Conservation (phyloP, 2,888 invertebrate species). For the Malthinus flaveolus region DNA sequence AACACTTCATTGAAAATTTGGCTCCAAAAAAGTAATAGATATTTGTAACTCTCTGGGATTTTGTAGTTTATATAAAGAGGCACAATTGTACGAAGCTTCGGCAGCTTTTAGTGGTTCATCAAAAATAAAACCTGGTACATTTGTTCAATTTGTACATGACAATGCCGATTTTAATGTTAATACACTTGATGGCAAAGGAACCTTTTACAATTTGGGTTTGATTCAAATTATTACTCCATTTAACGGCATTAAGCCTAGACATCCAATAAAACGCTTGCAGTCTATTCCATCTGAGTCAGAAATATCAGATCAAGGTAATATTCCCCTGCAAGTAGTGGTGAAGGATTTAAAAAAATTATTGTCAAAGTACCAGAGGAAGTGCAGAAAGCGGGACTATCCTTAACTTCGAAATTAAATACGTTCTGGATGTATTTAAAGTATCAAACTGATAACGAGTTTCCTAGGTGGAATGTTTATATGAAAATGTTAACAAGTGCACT, state of each 20-base stretch:
- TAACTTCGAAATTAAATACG: constrained; percentile 28
- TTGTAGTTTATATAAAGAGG: constrained; percentile 38
- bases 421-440: constrained; percentile 1
- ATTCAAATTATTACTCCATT: constrained; percentile 38
- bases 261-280: constrained; percentile 33
- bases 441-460: background rate
- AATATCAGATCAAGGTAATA: constrained; percentile 35
- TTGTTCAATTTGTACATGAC: constrained; percentile 38
- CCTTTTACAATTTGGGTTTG: constrained; percentile 41
- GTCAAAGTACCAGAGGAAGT: constrained; percentile 34
- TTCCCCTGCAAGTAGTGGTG: constrained; percentile 31
- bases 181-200: constrained; percentile 38
- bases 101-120: constrained; percentile 25
- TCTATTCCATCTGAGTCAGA: constrained; percentile 32
- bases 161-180: constrained; percentile 43
- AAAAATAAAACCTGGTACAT: background rate
- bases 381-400: constrained; percentile 31
- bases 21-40: constrained; percentile 10
- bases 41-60: constrained; percentile 32
- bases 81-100: constrained; percentile 37
- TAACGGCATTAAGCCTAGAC: too few relatives aligned
- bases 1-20: constrained; percentile 16
- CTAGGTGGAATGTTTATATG: background rate
- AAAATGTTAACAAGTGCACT: background rate
- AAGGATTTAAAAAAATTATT: constrained; percentile 29